Conservation (phyloP, 2,888 invertebrate genomes). For the Phlogophora meticulosa region DNA sequence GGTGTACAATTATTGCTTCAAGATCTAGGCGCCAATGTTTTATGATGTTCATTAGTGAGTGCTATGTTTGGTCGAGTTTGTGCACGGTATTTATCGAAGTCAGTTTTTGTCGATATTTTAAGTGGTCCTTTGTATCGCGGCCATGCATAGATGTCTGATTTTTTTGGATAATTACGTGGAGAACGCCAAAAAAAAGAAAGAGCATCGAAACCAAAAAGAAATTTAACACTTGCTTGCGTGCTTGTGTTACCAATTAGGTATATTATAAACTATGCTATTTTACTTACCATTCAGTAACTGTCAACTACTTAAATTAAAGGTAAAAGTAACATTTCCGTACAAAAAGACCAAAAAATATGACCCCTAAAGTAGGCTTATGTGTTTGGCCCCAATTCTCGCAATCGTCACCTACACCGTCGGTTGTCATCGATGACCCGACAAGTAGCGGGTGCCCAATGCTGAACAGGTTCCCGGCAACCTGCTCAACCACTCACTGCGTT, state of each 20-base stretch:
- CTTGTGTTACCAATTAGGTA: background rate
- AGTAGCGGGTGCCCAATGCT: constrained; percentile 78
- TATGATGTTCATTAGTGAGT: constrained; percentile 42
- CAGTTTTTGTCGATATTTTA: constrained; percentile 35
- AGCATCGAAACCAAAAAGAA: background rate
- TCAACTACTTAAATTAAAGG: constrained; percentile 11
- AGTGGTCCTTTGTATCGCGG: constrained; percentile 33
- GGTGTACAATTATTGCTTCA: constrained; percentile 56
- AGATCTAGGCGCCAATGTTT: constrained; percentile 55
- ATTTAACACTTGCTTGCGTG: no score
- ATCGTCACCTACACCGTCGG: constrained; percentile 45
- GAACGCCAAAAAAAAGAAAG: background rate
- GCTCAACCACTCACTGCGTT: constrained; percentile 66
- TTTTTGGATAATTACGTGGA: constrained; percentile 4
- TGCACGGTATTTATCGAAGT: constrained; percentile 5
- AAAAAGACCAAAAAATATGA: constrained; percentile 37
- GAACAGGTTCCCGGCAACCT: constrained; percentile 69
- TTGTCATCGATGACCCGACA: constrained; percentile 62
- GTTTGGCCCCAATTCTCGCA: constrained; percentile 46
- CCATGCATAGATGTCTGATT: background rate
- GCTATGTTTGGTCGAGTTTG: constrained; percentile 13
- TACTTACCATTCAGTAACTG: constrained; percentile 16
- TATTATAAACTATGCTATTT: constrained; percentile 9
- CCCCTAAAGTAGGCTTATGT: constrained; percentile 53
- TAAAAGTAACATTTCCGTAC: constrained; percentile 13